These are phyloP conservation scores for Lindbergichthys nudifrons DNA, from an alignment of 2,797 vertebrate species.

Conservation along the genomic window DNA sequence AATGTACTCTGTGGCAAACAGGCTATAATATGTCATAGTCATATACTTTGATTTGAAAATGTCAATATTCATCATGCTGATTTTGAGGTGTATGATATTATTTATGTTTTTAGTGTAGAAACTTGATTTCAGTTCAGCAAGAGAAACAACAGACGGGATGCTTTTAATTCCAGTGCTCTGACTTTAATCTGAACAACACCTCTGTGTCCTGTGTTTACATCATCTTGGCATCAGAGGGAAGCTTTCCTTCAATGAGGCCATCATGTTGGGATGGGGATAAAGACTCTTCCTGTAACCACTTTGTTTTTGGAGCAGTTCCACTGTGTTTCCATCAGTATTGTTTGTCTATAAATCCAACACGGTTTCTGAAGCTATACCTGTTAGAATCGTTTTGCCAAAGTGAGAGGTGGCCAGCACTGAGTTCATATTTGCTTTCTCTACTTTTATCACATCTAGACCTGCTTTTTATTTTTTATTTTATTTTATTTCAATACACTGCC, in stretches of 20 bases:
- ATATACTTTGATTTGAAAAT: conserved; percentile 9
- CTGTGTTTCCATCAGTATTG: conserved; percentile 42
- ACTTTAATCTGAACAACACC: conserved; percentile 56
- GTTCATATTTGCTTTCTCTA: conserved; percentile 25
- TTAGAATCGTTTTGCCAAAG: conserved; percentile 16
- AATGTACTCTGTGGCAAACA: not conserved
- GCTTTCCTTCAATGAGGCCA: conserved; percentile 55
- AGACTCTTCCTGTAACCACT: conserved; percentile 73
- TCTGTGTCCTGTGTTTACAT: conserved; percentile 65
- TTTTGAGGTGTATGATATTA: conserved; percentile 3
- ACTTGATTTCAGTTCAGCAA: conserved; percentile 24
- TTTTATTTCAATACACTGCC: conserved; percentile 26
- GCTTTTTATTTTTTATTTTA: conserved; percentile 30
- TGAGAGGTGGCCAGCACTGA: not conserved
- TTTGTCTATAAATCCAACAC: conserved; percentile 38
- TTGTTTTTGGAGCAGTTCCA: conserved; percentile 68
- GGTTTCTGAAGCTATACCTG: conserved; percentile 4
- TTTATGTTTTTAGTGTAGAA: not conserved
- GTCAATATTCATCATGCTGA: not conserved
- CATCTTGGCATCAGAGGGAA: conserved; percentile 42
- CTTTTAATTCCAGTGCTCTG: conserved; percentile 43
- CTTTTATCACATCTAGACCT: conserved; percentile 20
- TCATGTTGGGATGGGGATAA: conserved; percentile 55
- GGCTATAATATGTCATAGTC: conserved; percentile 18
- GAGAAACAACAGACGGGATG: conserved; percentile 22